Base-by-base conservation (phyloP, 2,888 invertebrate genomes). In the Liodrosophila aerea region DNA sequence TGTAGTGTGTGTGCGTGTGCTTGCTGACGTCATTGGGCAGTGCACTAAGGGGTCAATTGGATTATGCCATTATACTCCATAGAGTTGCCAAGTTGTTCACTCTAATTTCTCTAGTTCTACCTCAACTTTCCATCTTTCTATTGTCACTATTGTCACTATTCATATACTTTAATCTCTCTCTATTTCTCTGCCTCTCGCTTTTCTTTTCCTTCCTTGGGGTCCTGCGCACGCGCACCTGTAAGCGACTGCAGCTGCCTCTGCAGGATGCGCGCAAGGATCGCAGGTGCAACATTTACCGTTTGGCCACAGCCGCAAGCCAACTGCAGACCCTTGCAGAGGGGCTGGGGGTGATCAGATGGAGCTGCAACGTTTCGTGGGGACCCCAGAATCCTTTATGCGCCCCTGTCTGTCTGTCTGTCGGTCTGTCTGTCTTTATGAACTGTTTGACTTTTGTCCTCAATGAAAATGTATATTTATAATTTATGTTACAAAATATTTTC, bases 231-330 rank as follows among this genome's bases (percentile, higher is more conserved):
- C 61, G 72, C 85, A 77, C 77, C 77, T 84, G 82, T 77, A 70
- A 37, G 39, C 12, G 47, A 57, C 40, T 50, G 82, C 76, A 69
- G 85, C 85, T 80, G 76, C 70, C 36, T 50, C 41, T 40, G 60
- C 68, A 78, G 72, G 82, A 67, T 77, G 60, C 61, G 54, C 59
- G 47, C 27, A 67, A 64, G 76, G 73, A 73, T 64, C 46, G 61
- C 78, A 78, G 78, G 78, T 78, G 78, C 85, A 78, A 78, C 85
- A 64, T 82, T 82, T 78, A 78, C 78, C 78, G 78, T 85, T 85
- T 66, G 59, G 54, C 50, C 43, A 22, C 47, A 44, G 67, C 78
- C 64, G 56, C 75, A 51, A 52, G 75, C 64, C 76, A 61, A 59
- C 27, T 27, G 34, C 36, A 30, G 41, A 27, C 41, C 34, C n/a